Percentiles rank a stretch among this genome's conserved stretches.
Conservation (phyloP, 2,113 vertebrate genomes). For the Polypterus bichir region DNA sequence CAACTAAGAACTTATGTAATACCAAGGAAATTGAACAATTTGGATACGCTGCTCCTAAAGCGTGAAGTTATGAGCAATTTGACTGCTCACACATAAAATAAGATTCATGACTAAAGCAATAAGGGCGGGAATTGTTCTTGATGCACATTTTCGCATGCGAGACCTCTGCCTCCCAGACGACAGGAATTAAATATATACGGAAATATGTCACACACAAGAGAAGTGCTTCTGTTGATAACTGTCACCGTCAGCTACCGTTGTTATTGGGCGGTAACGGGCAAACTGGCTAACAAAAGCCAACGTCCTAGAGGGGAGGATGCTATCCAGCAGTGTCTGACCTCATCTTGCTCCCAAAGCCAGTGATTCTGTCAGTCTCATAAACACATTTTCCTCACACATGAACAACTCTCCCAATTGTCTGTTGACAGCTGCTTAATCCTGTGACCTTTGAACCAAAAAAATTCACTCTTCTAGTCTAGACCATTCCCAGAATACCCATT, state of each 20-base stretch:
- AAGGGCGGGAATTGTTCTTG: too few species aligned
- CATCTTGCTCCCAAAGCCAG: conserved; percentile 17
- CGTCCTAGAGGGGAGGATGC: neutral
- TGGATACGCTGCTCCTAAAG: conserved; percentile 38
- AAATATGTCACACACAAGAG: too few species aligned
- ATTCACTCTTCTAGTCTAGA: conserved; percentile 48
- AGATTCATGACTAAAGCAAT: too few species aligned
- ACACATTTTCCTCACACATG: neutral
- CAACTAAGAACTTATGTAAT: conserved; percentile 47
- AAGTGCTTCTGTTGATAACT: too few species aligned
- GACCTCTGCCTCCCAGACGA: too few species aligned
- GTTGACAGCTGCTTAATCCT: conserved; percentile 58
- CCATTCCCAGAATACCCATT: conserved; percentile 25
- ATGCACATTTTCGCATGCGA: too few species aligned
- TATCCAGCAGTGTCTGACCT: conserved; percentile 11
- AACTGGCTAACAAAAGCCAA: neutral
- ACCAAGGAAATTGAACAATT: conserved; percentile 51
- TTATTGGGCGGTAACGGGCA: neutral
- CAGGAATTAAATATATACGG: too few species aligned
- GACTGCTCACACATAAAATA: neutral
- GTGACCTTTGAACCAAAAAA: conserved; percentile 56
- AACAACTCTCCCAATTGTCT: conserved; percentile 29
- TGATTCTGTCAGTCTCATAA: conserved; percentile 13
- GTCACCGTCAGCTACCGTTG: too few species aligned
- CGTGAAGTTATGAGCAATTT: conserved; percentile 4